Conservation (phyloP, 1,140 invertebrate genomes). For the Battus philenor region DNA sequence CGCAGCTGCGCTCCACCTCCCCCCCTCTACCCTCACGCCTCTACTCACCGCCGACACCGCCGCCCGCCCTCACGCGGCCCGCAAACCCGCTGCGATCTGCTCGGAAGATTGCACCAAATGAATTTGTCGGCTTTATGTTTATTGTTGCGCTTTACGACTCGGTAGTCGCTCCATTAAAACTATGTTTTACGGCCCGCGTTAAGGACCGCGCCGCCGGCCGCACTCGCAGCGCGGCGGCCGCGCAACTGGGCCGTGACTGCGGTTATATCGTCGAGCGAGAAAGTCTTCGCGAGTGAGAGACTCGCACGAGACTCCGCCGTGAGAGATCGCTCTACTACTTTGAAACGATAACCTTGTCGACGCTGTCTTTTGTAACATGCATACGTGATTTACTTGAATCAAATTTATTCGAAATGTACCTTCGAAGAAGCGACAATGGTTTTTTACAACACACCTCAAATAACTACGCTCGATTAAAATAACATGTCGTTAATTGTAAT, state of each 20-base stretch:
- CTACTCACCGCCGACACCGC: constrained; percentile 20
- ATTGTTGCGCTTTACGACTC: constrained; percentile 18
- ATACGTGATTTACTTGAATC: no score
- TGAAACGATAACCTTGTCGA: no score
- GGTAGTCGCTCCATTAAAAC: constrained; percentile 10
- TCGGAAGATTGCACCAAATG: constrained; percentile 25
- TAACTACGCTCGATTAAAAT: no score
- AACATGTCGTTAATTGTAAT: no score
- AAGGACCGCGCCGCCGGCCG: constrained; percentile 23
- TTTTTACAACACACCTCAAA: no score
- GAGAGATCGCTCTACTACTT: no score
- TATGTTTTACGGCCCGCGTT: constrained; percentile 47
- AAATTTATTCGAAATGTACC: no score
- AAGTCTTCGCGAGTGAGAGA: constrained; percentile 11
- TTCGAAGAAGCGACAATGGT: no score
- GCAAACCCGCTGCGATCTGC: constrained; percentile 31
- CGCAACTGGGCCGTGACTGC: constrained; percentile 12
- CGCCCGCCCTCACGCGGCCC: no score
- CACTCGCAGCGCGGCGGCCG: constrained; percentile 4
- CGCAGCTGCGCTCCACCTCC: constrained; percentile 22
- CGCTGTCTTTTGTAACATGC: no score
- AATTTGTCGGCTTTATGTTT: constrained; percentile 20
- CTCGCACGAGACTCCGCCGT: no score
- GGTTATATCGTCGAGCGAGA: constrained; percentile 18
- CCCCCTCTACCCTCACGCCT: constrained; percentile 21